A percentile compares a stretch with the other conserved stretches of the same genome.
Conservation (phyloP, 2,888 invertebrate species). For the Drosophila flavopinicola region DNA sequence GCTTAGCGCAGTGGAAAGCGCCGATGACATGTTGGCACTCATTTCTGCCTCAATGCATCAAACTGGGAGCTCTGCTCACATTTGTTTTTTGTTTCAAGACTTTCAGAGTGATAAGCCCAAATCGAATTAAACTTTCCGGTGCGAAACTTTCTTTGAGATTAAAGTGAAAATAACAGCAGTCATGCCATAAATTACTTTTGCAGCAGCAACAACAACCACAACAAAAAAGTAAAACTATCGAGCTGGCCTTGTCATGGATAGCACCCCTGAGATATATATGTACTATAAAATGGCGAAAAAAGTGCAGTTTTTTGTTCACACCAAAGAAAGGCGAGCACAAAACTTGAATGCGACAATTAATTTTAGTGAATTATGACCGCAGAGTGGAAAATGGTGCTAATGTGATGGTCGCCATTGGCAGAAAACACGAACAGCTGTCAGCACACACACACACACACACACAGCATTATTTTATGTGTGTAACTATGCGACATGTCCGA, state of each 20-base stretch:
- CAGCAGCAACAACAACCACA: not conserved
- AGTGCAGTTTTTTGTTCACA: conserved; percentile 4
- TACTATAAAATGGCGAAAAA: conserved; percentile 4
- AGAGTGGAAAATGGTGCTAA: conserved; percentile 70
- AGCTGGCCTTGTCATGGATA: conserved; percentile 29
- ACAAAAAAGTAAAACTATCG: conserved; percentile 13
- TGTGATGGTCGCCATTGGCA: conserved; percentile 62
- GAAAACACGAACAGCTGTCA: conserved; percentile 72
- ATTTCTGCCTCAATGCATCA: conserved; percentile 20
- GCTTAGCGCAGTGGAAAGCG: conserved; percentile 34
- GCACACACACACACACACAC: conserved; percentile 7
- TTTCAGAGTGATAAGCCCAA: conserved; percentile 15
- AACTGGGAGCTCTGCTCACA: not conserved
- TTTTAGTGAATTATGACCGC: conserved; percentile 76
- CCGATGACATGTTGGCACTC: conserved; percentile 34
- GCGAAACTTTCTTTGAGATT: not conserved
- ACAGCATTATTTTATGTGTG: conserved; percentile 11
- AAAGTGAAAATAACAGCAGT: conserved; percentile 7
- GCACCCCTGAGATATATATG: conserved; percentile 23
- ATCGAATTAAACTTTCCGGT: conserved; percentile 35
- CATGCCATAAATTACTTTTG: conserved; percentile 32
- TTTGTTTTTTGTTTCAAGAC: conserved; percentile 11
- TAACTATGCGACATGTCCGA: conserved; percentile 40
- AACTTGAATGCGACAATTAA: conserved; percentile 74
- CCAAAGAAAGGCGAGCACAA: conserved; percentile 25